Percentiles rank a stretch among this genome's conserved stretches.
These are phyloP conservation scores for Plutella xylostella DNA, from an alignment of 2,888 invertebrate species.

Conservation along the genomic window DNA sequence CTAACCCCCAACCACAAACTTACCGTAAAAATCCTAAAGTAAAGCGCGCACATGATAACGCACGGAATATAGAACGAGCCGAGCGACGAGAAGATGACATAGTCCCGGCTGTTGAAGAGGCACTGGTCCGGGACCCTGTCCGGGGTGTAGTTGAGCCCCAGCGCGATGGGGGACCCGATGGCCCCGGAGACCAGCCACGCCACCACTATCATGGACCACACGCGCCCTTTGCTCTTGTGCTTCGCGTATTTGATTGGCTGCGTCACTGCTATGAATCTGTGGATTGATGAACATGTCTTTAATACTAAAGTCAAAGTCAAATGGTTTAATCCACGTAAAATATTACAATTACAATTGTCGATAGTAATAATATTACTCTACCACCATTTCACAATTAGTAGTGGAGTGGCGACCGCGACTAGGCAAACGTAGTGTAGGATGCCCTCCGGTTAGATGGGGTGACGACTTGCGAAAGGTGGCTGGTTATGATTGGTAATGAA, in stretches of 20 bases:
- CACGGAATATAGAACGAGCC: constrained; percentile 99
- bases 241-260: constrained; percentile 99
- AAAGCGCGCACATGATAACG: constrained; percentile 97
- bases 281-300: no score
- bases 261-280: constrained; percentile 98
- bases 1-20: no score
- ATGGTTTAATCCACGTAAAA: not conserved
- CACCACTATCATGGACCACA: constrained; percentile 92
- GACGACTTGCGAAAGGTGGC: no score
- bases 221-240: constrained; percentile 95
- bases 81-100: constrained; percentile 97
- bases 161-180: constrained; percentile 95
- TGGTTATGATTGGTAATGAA: no score
- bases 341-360: no score
- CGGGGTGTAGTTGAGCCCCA: constrained; percentile 95
- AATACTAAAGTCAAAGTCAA: constrained; percentile 2
- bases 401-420: no score
- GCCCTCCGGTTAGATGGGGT: no score
- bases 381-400: not conserved
- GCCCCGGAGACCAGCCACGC: constrained; percentile 94
- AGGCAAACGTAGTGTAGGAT: no score
- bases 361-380: no score
- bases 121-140: constrained; percentile 86
- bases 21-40: constrained; percentile 97
- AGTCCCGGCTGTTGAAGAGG: constrained; percentile 97